Base-by-base conservation (phyloP, 2,888 invertebrate genomes). In the Euclidia mi region DNA sequence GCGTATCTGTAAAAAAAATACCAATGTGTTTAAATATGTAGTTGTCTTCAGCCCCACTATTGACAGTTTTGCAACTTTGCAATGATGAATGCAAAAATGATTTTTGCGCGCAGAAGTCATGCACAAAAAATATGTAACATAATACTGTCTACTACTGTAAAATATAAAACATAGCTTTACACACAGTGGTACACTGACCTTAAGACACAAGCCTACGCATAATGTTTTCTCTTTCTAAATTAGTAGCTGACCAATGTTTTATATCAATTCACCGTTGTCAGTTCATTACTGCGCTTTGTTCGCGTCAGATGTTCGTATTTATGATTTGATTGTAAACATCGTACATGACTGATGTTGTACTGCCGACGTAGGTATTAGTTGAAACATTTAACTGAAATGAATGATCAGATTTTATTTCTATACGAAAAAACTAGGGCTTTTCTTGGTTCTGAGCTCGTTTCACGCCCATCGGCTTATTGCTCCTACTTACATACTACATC, bases 211-310 rank as follows among this genome's bases (percentile, higher is more conserved):
- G 51, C 79, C 76, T 65, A 75, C 76, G 63, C 60, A 25, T 57
- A 25, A 59, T 56, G 69, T 79, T 82, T 80, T 81, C 81, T 71
- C 78, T 71, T 67, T 61, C 65, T 59, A 45, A 72, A 71, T 64
- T 58, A 61, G 50, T 45, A 32, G 53, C 53, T 67, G 63, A 62
- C 66, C 68, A 57, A 38, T 56, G 64, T 63, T 51, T 69, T 66
- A 56, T 59, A 66, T 59, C 57, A 63, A 70, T 73, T 57, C 58
- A 77, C 67, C 68, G 73, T 71, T 64, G 63, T 46, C 12, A 17
- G 38, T 31, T 61, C 60, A 74, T 71, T 76, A 73, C 44, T 43
- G 31, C n/a, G 45, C 52, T 62, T 70, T 76, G 65, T 65, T 71
- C 53, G 57, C 43, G 37, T 50, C 73, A 59, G 55, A 52, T 57